Conservation (phyloP, 2,888 invertebrate species). For the Drosophila maculinotata region DNA sequence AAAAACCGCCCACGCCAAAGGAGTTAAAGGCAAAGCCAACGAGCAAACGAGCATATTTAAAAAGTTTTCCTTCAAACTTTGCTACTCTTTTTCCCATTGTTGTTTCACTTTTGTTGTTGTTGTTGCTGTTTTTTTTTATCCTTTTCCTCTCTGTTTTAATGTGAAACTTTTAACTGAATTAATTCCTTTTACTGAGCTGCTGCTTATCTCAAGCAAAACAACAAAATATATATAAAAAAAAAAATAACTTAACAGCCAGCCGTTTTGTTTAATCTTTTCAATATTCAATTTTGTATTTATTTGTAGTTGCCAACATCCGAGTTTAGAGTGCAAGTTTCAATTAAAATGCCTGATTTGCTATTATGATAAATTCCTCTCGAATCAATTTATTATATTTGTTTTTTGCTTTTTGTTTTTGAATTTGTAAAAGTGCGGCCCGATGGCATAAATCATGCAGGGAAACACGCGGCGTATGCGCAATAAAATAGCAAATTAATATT, state of each 20-base stretch:
- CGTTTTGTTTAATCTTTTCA: slow-evolving; percentile 74
- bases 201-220: slow-evolving; percentile 49
- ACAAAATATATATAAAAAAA: slow-evolving; percentile 33
- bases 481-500: slow-evolving; percentile 76
- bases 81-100: slow-evolving; percentile 52
- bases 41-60: slow-evolving; percentile 78
- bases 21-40: slow-evolving; percentile 73
- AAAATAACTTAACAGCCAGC: slow-evolving; percentile 68
- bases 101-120: slow-evolving; percentile 39
- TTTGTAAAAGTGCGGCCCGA: slow-evolving; percentile 1
- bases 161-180: slow-evolving; percentile 78
- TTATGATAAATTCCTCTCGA: slow-evolving; percentile 26
- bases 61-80: slow-evolving; percentile 75
- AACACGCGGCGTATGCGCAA: slow-evolving; percentile 62
- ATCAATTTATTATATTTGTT: slow-evolving; percentile 15
- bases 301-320: neutral
- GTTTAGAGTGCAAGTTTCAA: slow-evolving; percentile 7
- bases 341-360: slow-evolving; percentile 11
- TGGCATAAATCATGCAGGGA: slow-evolving; percentile 67
- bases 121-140: slow-evolving; percentile 22
- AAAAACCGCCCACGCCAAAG: slow-evolving; percentile 53
- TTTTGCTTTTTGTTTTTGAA: slow-evolving; percentile 18
- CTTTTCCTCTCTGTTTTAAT: slow-evolving; percentile 59
- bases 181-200: slow-evolving; percentile 74
- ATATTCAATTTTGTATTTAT: slow-evolving; percentile 30